These are phyloP conservation scores for Sebastes flavidus DNA, from an alignment of 2,797 vertebrate genomes.

Conservation along the genomic window DNA sequence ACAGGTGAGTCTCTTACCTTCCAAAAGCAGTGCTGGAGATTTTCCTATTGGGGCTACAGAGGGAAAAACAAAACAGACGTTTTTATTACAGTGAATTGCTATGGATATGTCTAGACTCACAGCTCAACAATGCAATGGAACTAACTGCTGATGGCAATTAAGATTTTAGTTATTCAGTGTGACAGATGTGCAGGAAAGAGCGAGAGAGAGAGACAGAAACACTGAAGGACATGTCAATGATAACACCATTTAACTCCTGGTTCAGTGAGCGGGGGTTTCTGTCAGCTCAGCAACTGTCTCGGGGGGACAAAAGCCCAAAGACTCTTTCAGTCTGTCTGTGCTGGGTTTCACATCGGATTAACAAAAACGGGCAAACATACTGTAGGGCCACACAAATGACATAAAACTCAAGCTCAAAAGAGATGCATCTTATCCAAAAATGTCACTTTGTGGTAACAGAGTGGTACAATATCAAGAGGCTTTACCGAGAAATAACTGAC, in stretches of 20 bases:
- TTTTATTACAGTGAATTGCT: not conserved
- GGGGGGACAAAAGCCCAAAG: conserved; percentile 40
- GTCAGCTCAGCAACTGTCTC: conserved; percentile 51
- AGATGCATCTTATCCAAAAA: not conserved
- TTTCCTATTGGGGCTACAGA: conserved; percentile 92
- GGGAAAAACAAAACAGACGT: conserved; percentile 26
- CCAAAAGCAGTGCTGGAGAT: conserved; percentile 97
- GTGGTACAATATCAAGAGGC: not conserved
- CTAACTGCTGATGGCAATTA: conserved; percentile 20
- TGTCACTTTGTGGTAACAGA: not conserved
- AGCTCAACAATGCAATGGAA: not conserved
- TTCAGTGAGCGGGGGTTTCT: conserved; percentile 43
- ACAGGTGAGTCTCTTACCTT: conserved; percentile 84
- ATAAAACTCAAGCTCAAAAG: not conserved
- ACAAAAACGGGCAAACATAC: conserved; percentile 17
- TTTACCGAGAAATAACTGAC: not conserved
- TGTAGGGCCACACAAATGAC: not conserved
- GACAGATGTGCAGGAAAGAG: not conserved
- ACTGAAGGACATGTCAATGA: conserved; percentile 43
- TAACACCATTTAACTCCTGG: conserved; percentile 28
- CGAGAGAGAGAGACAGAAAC: conserved; percentile 14
- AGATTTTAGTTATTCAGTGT: conserved; percentile 11
- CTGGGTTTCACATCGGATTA: conserved; percentile 28
- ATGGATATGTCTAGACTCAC: conserved; percentile 4
- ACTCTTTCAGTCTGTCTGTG: conserved; percentile 23